These are phyloP conservation scores for Phyllotis vaccarum DNA, from an alignment of 2,797 vertebrate species.

Conservation along the genomic window DNA sequence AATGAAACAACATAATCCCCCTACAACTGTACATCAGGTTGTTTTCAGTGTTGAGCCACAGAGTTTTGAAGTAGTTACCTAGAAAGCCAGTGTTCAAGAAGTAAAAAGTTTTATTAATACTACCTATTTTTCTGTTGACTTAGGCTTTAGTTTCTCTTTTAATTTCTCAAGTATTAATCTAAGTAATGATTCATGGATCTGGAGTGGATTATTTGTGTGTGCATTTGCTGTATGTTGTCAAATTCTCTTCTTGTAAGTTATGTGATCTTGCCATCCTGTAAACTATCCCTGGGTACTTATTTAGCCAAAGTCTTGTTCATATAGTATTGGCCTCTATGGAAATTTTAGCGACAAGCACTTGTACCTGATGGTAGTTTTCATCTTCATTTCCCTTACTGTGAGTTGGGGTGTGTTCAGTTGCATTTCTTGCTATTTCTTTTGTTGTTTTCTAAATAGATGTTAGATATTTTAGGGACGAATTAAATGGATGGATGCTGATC, in stretches of 20 bases:
- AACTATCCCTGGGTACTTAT: neutral
- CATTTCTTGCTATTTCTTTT: neutral
- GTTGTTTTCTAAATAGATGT: neutral
- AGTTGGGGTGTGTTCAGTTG: neutral
- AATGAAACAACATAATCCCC: too few relatives aligned
- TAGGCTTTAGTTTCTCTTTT: slow-evolving; percentile 1
- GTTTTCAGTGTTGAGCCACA: neutral
- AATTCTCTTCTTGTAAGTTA: neutral
- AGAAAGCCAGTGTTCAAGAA: neutral
- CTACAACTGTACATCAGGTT: neutral
- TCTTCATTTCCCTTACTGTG: neutral
- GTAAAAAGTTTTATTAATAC: neutral
- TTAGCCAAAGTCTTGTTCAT: neutral
- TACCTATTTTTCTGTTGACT: neutral
- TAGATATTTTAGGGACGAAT: neutral
- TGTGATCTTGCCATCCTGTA: neutral
- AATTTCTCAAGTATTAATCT: neutral
- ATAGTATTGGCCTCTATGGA: neutral
- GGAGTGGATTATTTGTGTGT: neutral
- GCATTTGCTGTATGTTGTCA: neutral
- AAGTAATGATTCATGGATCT: neutral
- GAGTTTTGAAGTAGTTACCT: neutral
- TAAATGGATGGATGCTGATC: neutral
- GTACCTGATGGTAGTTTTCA: neutral
- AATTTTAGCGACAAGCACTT: neutral